Evolutionary conservation across 2,888 invertebrate species (phyloP), one percentile per base, ranked within the genome.

Genomic region (Branchipolynoe longqiensis): DNA sequence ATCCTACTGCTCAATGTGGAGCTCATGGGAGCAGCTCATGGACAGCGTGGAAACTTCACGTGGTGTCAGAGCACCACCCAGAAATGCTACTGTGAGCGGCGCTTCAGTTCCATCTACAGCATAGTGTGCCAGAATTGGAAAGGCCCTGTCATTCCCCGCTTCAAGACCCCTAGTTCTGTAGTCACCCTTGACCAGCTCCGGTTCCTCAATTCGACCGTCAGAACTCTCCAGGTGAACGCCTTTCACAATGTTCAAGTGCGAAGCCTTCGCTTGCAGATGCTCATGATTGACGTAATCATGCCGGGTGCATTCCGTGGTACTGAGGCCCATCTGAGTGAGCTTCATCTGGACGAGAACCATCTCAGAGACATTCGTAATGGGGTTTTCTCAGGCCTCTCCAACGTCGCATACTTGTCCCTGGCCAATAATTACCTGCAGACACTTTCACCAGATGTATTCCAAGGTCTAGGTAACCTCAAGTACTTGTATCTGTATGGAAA

Each of bases 291-390:
- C 12, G 54, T 33, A 14, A 41, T 78, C 6, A 78, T 78, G 78
- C 78, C 78, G 1, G 78, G 78, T 18, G 78, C 78, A 1, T 78
- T 78, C 48, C 25, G 78, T 28, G 78, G 78, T 18, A 41, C 54
- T 8, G 48, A 78, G 33, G 78, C n/a, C 25, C 12, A 59, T 31
- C 28, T 83, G 33, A 83, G 18, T 6, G 59, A 58, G 40, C 64
- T 83, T n/a, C 83, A 83, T 31, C 83, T 83, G 62, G 83, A 83
- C 40, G 62, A 83, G 25, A 83, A 83, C n/a, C 28, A 14, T n/a
- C 36, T 83, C 38, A n/a, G 18, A 31, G 58, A 40, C 22, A 38
- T 83, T 28, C 64, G 31, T 8, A 40, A 59, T 14, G 83, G 59
- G 12, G 83, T 62, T 22, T 83, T 83, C 40, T 22, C 1, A 18